Conservation (phyloP, 2,113 vertebrate species). For the Lophura nycthemera region DNA sequence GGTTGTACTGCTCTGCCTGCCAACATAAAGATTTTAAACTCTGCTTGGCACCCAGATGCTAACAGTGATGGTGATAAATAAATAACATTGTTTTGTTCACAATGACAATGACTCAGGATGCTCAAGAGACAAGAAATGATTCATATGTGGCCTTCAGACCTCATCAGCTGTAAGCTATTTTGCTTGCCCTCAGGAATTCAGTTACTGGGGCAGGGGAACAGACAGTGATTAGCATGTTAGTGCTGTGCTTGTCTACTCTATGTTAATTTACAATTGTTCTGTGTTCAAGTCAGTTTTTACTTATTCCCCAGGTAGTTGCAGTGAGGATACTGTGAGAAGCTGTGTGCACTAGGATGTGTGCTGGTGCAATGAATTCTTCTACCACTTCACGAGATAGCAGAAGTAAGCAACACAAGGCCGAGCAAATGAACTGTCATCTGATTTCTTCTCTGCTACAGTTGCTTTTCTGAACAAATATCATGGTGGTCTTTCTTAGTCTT, state of each 20-base stretch:
- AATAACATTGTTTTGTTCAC: conserved; percentile 68
- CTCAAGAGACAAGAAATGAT: conserved; percentile 61
- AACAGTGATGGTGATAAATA: conserved; percentile 5
- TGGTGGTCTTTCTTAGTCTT: neutral
- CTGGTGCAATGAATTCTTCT: neutral
- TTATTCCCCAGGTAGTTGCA: conserved; percentile 14
- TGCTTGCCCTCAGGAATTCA: conserved; percentile 50
- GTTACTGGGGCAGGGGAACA: conserved; percentile 2
- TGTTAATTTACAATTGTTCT: conserved; percentile 3
- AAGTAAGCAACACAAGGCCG: neutral
- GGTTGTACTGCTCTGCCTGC: neutral
- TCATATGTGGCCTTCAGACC: conserved; percentile 43
- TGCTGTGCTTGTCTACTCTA: conserved; percentile 35
- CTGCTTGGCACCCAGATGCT: conserved; percentile 20
- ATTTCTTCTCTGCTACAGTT: neutral
- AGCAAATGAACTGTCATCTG: neutral
- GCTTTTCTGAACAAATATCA: neutral
- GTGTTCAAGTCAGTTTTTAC: neutral
- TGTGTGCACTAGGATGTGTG: neutral
- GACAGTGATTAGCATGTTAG: neutral
- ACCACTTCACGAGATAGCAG: neutral
- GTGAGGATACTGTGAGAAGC: neutral
- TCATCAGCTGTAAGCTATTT: conserved; percentile 58
- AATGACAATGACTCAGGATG: conserved; percentile 72
- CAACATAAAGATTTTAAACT: neutral